These are phyloP conservation scores for Bhutanitis thaidina DNA, from an alignment of 2,888 invertebrate genomes.

Conservation along the genomic window DNA sequence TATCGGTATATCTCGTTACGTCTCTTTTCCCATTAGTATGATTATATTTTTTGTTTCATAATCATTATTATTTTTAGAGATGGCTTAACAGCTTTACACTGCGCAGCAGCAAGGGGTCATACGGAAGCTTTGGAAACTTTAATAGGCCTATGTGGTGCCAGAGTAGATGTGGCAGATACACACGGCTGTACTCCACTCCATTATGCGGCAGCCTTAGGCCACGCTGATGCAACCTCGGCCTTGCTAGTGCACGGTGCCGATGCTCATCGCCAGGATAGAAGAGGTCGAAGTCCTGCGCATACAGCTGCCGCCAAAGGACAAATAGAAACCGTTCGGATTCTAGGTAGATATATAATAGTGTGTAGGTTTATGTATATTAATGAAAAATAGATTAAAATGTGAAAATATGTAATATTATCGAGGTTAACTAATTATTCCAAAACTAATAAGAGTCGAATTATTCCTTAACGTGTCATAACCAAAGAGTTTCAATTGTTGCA, in stretches of 20 bases:
- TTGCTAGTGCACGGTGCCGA: slow-evolving; percentile 94
- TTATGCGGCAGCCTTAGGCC: slow-evolving; percentile 97
- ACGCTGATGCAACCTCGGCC: slow-evolving; percentile 94
- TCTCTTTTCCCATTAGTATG: background rate
- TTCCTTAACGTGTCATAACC: too few relatives aligned
- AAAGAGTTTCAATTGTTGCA: too few relatives aligned
- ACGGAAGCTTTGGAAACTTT: slow-evolving; percentile 94
- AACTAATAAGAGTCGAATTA: too few relatives aligned
- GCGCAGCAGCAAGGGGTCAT: slow-evolving; percentile 97
- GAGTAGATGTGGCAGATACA: slow-evolving; percentile 93
- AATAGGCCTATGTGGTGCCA: slow-evolving; percentile 92
- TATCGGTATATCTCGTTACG: too few relatives aligned
- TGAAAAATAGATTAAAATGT: too few relatives aligned
- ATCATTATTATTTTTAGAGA: slow-evolving; percentile 80
- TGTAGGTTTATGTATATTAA: too few relatives aligned
- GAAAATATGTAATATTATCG: too few relatives aligned
- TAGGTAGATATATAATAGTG: slow-evolving; percentile 72
- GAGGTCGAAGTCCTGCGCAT: slow-evolving; percentile 95
- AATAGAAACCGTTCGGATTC: slow-evolving; percentile 89
- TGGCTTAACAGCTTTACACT: slow-evolving; percentile 96
- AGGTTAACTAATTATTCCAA: too few relatives aligned
- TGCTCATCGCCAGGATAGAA: slow-evolving; percentile 94
- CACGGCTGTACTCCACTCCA: slow-evolving; percentile 98
- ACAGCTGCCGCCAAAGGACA: slow-evolving; percentile 98
- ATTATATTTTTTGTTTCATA: background rate